A percentile compares a stretch with the other conserved stretches of the same genome.
Conservation (phyloP, 2,113 vertebrate species). For the Rhea pennata region DNA sequence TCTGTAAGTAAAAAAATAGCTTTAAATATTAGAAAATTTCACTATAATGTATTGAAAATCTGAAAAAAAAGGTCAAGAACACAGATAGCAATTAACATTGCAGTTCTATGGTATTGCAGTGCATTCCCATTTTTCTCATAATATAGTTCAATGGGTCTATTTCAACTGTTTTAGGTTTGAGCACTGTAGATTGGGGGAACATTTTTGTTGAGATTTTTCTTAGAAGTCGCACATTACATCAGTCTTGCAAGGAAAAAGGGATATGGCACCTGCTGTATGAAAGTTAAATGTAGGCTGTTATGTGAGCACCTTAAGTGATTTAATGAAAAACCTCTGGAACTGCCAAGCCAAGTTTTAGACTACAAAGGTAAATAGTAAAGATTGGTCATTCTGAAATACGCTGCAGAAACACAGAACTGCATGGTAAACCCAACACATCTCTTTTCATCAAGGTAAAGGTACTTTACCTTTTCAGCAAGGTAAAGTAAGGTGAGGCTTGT, state of each 20-base stretch:
- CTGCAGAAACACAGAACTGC: not conserved
- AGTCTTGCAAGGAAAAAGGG: not conserved
- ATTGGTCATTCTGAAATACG: not conserved
- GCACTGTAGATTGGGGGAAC: not conserved
- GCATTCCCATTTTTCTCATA: not conserved
- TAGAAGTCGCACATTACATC: not conserved
- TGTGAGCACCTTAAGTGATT: slow-evolving; percentile 1
- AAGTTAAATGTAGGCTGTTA: not conserved
- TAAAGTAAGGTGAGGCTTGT: not conserved
- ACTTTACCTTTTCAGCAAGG: not conserved
- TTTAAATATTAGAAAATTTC: not conserved
- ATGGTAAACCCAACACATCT: not conserved
- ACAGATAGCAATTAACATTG: not conserved
- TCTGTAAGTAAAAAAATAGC: too few species aligned
- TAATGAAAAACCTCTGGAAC: not conserved
- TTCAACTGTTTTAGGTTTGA: not conserved
- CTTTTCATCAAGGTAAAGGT: not conserved
- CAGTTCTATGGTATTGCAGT: not conserved
- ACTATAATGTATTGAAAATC: not conserved
- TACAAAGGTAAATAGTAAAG: not conserved
- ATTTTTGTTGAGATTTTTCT: not conserved
- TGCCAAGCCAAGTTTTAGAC: not conserved
- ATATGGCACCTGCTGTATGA: not conserved
- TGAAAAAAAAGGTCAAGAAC: not conserved
- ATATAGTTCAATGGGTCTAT: not conserved